phyloP scores from a whole-genome alignment of 2,888 invertebrate genomes.

The Gryllus longicercus region DNA sequence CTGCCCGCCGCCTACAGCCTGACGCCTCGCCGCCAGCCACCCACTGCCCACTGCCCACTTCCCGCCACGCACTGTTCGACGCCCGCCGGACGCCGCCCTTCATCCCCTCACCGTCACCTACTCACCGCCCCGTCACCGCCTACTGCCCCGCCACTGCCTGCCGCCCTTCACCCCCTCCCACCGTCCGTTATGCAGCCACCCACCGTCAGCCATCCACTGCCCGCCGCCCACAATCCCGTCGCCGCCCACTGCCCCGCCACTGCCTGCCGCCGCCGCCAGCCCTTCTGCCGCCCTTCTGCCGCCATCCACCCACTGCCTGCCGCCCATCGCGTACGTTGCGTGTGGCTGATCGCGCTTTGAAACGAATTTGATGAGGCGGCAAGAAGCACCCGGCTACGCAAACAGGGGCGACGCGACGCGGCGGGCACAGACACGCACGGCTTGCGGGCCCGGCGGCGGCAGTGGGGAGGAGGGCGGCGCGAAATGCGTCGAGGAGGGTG shows the following conservation, averaged over 20 bases:
- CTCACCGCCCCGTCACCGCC: too few relatives aligned
- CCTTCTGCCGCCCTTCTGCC: neutral
- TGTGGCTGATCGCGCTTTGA: constrained; percentile 20
- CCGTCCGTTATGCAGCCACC: too few relatives aligned
- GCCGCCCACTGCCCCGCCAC: too few relatives aligned
- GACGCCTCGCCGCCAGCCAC: too few relatives aligned
- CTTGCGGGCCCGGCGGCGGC: neutral
- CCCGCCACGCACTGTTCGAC: neutral
- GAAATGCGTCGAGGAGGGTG: too few relatives aligned
- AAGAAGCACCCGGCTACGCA: constrained; percentile 24
- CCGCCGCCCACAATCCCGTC: too few relatives aligned
- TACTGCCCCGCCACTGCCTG: too few relatives aligned
- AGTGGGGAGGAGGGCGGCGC: neutral
- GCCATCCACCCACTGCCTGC: neutral
- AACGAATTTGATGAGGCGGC: constrained; percentile 26
- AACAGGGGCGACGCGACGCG: neutral
- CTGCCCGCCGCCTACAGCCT: too few relatives aligned
- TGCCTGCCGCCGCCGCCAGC: neutral
- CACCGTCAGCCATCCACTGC: too few relatives aligned
- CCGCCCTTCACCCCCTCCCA: too few relatives aligned
- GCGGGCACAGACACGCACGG: neutral
- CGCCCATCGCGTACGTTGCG: neutral
- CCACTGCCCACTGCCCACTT: neutral
- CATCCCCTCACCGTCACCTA: too few relatives aligned
- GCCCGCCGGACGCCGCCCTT: neutral